Base-by-base conservation (phyloP, 37 sponge, comb jelly and placozoan genomes). In the Ephydatia muelleri region DNA sequence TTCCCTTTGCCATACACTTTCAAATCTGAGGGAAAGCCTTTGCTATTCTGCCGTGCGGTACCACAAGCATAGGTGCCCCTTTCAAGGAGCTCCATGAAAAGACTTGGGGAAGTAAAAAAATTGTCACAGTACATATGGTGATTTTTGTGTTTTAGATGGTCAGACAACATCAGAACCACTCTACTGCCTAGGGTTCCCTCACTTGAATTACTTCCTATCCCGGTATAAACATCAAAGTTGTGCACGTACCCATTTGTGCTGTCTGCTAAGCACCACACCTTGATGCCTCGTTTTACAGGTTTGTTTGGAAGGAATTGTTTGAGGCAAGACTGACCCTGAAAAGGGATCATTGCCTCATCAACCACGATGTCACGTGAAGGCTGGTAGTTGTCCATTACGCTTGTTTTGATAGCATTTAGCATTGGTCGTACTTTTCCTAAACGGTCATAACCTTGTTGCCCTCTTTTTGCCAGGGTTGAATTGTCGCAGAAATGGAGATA, bases 221-320 rank as follows among this genome's bases (percentile, higher is more conserved):
- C 88, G 6, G 68, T 69, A 57, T 87, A 87, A 5, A 87, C 70
- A 16, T 87, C 82, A 23, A 82, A 66, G 22, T 57, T 30, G 0
- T 40, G 39, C 23, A 82, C 76, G 25, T 68, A 87, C 32, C 82
- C 88, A 75, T 40, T 87, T 4, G 25, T 30, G 26, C 68, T 21
- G 68, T 87, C 82, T 16, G 77, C 75, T n/a, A 47, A 35, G 34
- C 73, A 57, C 82, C 82, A 83, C 39, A 88, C 77, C 40, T 88
- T 88, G 73, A 83, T 49, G 21, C 89, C 89, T 4, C 89, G 26
- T 40, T 88, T 88, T 31, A 83, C 47, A 21, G 89, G 89, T 80
- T 88, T 88, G 5, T 80, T 77, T 2, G 79, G 84, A 72, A 88
- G 37, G 84, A 79, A 88, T 31, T 88, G 89, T 28, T 88, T 83